phyloP scores from a whole-genome alignment of 1,140 invertebrate genomes.

The Drosophila lini region DNA sequence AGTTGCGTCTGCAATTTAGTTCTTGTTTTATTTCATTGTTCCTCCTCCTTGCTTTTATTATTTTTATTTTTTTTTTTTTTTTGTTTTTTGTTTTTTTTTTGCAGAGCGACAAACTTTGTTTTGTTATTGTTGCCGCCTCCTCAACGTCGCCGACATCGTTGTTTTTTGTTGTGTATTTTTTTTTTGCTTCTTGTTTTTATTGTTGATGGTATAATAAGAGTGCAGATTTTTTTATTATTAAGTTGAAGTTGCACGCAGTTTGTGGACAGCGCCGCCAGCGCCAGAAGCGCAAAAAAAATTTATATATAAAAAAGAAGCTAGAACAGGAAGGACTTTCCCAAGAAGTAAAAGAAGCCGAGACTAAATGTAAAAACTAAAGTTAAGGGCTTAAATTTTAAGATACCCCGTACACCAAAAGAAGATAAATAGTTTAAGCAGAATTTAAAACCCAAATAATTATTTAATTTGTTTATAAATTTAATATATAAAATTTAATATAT shows the following conservation, averaged over 20 bases:
- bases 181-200: conserved; percentile 61
- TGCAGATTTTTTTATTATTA: conserved; percentile 75
- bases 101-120: conserved; percentile 63
- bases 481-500: background rate
- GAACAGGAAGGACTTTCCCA: conserved; percentile 14
- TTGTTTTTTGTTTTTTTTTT: conserved; percentile 14
- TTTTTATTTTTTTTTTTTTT: conserved; percentile 19
- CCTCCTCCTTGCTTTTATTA: conserved; percentile 5
- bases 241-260: conserved; percentile 77
- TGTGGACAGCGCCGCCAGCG: conserved; percentile 46
- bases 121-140: conserved; percentile 46
- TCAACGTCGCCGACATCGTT: conserved; percentile 23
- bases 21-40: conserved; percentile 45
- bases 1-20: conserved; percentile 48
- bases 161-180: conserved; percentile 7
- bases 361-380: conserved; percentile 41
- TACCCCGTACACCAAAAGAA: background rate
- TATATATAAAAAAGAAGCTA: conserved; percentile 12
- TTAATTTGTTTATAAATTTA: too few relatives aligned
- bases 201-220: conserved; percentile 78
- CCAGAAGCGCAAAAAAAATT: conserved; percentile 26
- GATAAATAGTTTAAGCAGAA: background rate
- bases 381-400: background rate
- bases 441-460: background rate
- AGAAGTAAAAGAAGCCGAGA: conserved; percentile 1